Base-by-base conservation (phyloP, 2,797 vertebrate species). In the Pterois miles region DNA sequence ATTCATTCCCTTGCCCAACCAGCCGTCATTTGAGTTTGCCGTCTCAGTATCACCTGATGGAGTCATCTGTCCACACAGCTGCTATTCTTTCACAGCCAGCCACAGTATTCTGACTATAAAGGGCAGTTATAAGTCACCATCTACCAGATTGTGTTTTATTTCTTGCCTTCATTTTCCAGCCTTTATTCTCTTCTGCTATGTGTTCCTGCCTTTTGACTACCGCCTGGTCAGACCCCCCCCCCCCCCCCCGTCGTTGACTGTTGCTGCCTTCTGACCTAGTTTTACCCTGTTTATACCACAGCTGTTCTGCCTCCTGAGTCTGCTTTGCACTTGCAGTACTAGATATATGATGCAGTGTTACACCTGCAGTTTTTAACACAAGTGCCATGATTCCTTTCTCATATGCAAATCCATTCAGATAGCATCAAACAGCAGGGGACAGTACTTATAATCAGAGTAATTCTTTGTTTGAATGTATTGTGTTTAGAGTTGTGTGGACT, bases 211-310 rank as follows among this genome's bases (percentile, higher is more conserved):
- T 66, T 70, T 53, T 66, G 38, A 57, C 25, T 18, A 10, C 38
- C 13, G 16, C 56, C 57, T 36, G 50, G 23, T 20, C 23, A 65
- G 52, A 29, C 40, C 40, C 43, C 27, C 53, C 67, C 52, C 20
- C 64, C 36, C 18, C 29, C 25, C 16, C 14, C 60, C 56, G 23
- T 40, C 25, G 34, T 65, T 8, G 7, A 33, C 25, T 74, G 68
- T 67, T 67, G 25, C 67, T 83, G 74, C 60, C 78, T 83, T 81
- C 71, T 78, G 78, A 86, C 65, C 74, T 33, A 77, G 20, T 86
- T 86, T 53, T 10, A 10, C 31, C 38, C 52, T 18, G 31, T 65
- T 72, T 48, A 18, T 27, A 31, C 11, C 38, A 62, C 76, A 76
- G 84, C 76, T 85, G 82, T 69, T 77, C 76, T 56, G 33, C 40